These are phyloP conservation scores for Petrophora chlorosata DNA, from an alignment of 2,888 invertebrate genomes.

Conservation along the genomic window DNA sequence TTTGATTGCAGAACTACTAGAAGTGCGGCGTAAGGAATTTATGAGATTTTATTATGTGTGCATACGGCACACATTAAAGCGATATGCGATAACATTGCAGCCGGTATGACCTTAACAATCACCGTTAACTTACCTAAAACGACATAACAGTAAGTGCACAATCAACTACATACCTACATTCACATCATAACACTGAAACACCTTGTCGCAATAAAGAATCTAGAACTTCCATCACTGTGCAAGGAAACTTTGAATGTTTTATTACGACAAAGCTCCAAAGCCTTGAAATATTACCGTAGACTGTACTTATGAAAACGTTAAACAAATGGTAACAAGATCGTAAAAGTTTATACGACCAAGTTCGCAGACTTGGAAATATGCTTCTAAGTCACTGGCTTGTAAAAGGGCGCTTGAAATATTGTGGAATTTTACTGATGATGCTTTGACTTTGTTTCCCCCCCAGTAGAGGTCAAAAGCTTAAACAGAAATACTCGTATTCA, in stretches of 20 bases:
- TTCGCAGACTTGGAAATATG: slow-evolving; percentile 29
- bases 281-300: slow-evolving; percentile 1
- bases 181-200: background rate
- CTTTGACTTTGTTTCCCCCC: slow-evolving; percentile 4
- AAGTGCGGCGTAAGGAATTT: too few species aligned
- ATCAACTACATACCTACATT: background rate
- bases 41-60: background rate
- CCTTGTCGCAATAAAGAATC: slow-evolving; percentile 1
- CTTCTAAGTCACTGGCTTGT: slow-evolving; percentile 29
- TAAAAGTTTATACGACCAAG: slow-evolving; percentile 35
- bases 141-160: background rate
- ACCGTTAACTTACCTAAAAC: slow-evolving; percentile 1
- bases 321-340: slow-evolving; percentile 35
- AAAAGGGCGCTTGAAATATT: slow-evolving; percentile 18
- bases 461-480: background rate
- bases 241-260: background rate
- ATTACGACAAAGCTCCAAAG: background rate
- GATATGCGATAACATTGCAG: slow-evolving; percentile 1
- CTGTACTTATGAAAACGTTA: slow-evolving; percentile 21
- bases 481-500: background rate
- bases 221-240: background rate
- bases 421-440: slow-evolving; percentile 16
- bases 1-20: too few species aligned
- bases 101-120: background rate
- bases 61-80: background rate